Evolutionary conservation across 2,113 vertebrate species (phyloP), one percentile per base, ranked within the genome.

Genomic region (Protomyctophum bolini): DNA sequence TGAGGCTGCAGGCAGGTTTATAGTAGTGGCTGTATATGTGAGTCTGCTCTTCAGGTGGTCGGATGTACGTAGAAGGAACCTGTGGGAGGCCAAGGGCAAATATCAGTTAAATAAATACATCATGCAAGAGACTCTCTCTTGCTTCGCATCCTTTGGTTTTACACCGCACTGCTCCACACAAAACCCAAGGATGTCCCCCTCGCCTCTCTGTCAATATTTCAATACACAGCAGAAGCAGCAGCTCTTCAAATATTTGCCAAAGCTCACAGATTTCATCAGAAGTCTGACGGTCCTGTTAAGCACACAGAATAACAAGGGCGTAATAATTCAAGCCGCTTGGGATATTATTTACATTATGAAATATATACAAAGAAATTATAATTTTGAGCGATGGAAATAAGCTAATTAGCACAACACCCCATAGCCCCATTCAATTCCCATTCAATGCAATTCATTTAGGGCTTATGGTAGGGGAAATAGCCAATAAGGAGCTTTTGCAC

Each of bases 201-300:
- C 33, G 33, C 33, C 33, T 41, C 33, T 41, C 33, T 41, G 33
- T 41, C 33, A 41, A 41, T 41, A 41, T 41, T 41, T 41, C 5
- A 41, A 41, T 59, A 10, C 2, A 21, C 9, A 8, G 33, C 46
- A 58, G 21, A 0, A 2, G 48, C 48, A 58, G 21, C 1, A 2
- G 48, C 48, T 63, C 3, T 52, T 79, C 58, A 54, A 68, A 59
- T 70, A 70, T 68, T 75, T 21, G 64, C 66, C 57, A 57, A 66
- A 73, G 63, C 8, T 59, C 69, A 7, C 47, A 4, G 33, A 47
- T 66, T 55, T 73, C 5, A 72, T 6, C 67, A 51, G 29, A 69
- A 21, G 50, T 48, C 10, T 7, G 55, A 2, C 15, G n/a, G 12
- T 33, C 57, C 6, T 57, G n/a, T 21, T 21, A 57, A 21, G 55